Evolutionary conservation across 2,888 invertebrate species (phyloP), one percentile per base, ranked within the genome.

Genomic region (Thalpophila matura): DNA sequence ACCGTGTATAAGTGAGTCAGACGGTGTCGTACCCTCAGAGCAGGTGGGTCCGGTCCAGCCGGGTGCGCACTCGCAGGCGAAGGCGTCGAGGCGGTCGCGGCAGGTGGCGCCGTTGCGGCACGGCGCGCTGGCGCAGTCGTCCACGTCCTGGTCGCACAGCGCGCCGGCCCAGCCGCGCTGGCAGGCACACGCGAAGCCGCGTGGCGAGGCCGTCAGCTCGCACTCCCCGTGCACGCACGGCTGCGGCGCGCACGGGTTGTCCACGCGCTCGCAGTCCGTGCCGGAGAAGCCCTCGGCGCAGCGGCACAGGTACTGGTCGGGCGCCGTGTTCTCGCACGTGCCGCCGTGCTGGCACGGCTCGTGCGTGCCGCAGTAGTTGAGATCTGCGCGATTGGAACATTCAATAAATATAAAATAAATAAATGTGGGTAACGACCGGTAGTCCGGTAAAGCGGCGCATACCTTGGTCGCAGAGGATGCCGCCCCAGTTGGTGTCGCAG

Each of bases 401-500:
- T n/a, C n/a, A n/a, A n/a, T n/a, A n/a, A n/a, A n/a, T n/a, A n/a
- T n/a, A n/a, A n/a, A n/a, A n/a, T n/a, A n/a, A n/a, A n/a, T n/a
- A n/a, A n/a, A n/a, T n/a, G n/a, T n/a, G n/a, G n/a, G n/a, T n/a
- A n/a, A n/a, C n/a, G n/a, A n/a, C n/a, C n/a, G n/a, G n/a, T n/a
- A n/a, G n/a, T n/a, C n/a, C n/a, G n/a, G n/a, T n/a, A n/a, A n/a
- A n/a, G n/a, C n/a, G n/a, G n/a, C n/a, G n/a, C n/a, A n/a, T 92
- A 97, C 97, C 97, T 97, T 99, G 99, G 95, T 99, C 99, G 95
- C 99, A 99, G 81, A 99, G 97, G 79, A 99, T 98, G 77, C 99
- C 99, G 81, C 99, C 99, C 99, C 99, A 99, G 90, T 99, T 99
- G 83, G 99, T 99, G 90, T 99, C 97, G 94, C 99, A 99, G 84